phyloP scores from a whole-genome alignment of 2,797 vertebrate species.

The Xenops minutus region DNA sequence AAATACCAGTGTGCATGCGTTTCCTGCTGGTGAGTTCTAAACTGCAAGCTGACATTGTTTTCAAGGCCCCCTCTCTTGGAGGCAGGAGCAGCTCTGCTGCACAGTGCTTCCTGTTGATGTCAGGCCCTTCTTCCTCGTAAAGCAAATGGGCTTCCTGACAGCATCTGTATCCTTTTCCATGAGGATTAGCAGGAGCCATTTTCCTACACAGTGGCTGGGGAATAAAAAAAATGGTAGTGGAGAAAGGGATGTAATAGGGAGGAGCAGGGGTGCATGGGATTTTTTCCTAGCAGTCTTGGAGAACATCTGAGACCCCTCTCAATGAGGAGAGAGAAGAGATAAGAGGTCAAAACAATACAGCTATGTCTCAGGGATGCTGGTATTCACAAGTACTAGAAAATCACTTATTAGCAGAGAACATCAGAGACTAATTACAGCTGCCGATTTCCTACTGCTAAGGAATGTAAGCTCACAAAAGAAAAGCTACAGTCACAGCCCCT shows the following conservation, averaged over 20 bases:
- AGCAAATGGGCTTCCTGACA: constrained; percentile 75
- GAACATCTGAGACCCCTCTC: background rate
- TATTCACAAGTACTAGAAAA: constrained; percentile 24
- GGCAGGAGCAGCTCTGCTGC: constrained; percentile 58
- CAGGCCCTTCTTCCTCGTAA: constrained; percentile 76
- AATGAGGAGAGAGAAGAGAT: background rate
- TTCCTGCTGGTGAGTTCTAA: constrained; percentile 73
- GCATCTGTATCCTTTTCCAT: constrained; percentile 73
- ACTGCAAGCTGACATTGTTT: constrained; percentile 77
- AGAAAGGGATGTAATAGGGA: background rate
- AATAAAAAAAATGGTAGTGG: background rate
- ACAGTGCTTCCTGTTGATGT: constrained; percentile 82
- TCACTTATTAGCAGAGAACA: constrained; percentile 39
- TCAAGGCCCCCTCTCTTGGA: constrained; percentile 63
- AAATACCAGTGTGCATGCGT: constrained; percentile 60
- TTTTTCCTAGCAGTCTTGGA: background rate
- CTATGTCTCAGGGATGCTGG: background rate
- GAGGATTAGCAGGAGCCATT: constrained; percentile 32
- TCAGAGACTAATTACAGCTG: constrained; percentile 52
- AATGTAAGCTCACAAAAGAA: constrained; percentile 37
- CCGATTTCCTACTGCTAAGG: constrained; percentile 30
- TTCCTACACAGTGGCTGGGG: background rate
- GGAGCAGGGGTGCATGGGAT: background rate
- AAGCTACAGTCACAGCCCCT: background rate
- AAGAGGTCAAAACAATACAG: constrained; percentile 25